Conservation (phyloP, 2,888 invertebrate species). For the Acrobeloides nanus region DNA sequence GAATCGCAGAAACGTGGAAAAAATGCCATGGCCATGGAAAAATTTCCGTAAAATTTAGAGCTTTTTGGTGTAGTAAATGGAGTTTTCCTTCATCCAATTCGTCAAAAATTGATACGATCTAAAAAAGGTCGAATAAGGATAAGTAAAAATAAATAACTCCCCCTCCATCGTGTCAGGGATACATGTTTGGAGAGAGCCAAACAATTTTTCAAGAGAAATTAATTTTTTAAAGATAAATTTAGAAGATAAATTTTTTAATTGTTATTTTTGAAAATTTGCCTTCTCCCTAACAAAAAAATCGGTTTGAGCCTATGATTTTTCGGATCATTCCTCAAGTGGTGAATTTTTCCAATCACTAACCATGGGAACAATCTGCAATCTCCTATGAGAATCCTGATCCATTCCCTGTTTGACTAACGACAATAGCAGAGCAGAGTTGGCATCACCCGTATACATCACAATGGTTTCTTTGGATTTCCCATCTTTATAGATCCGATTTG, state of each 20-base stretch:
- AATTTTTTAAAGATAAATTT: neutral
- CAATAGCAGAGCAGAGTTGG: conserved; percentile 11
- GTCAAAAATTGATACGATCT: neutral
- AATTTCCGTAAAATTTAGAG: too few relatives aligned
- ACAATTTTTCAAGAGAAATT: too few relatives aligned
- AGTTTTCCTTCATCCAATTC: neutral
- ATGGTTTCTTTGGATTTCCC: conserved; percentile 26
- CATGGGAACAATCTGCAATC: conserved; percentile 9
- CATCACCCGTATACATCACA: conserved; percentile 29
- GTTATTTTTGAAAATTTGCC: too few relatives aligned
- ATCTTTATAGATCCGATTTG: conserved; percentile 35
- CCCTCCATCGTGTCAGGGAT: too few relatives aligned
- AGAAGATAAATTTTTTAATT: too few relatives aligned
- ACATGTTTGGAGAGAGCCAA: too few relatives aligned
- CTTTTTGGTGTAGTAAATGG: too few relatives aligned
- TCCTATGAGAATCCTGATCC: conserved; percentile 20
- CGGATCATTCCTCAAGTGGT: too few relatives aligned
- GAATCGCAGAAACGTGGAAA: conserved; percentile 2
- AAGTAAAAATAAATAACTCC: neutral
- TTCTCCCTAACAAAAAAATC: too few relatives aligned
- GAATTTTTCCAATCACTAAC: too few relatives aligned
- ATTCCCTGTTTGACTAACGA: conserved; percentile 13
- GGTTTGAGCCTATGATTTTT: too few relatives aligned
- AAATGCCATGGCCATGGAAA: conserved; percentile 2
- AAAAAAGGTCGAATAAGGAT: neutral